phyloP scores from a whole-genome alignment of 2,888 invertebrate species.

The Papilio gigon region DNA sequence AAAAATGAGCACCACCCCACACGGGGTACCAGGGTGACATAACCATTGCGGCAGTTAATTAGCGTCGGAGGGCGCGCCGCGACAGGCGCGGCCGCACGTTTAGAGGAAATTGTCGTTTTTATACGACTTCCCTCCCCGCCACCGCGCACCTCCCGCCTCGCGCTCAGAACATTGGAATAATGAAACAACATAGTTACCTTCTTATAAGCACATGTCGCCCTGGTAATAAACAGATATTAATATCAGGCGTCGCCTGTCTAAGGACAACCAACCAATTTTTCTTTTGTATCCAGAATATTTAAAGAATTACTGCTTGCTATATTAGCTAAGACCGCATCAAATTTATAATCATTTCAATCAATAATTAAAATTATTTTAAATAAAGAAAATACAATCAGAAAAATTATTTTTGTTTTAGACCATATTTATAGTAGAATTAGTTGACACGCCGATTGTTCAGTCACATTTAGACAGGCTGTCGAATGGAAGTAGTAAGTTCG shows the following conservation, averaged over 20 bases:
- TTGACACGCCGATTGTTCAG: no score
- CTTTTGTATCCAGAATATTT: neutral
- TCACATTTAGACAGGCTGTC: no score
- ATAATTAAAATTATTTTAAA: no score
- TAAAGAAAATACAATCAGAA: no score
- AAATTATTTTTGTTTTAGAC: no score
- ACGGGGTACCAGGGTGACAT: constrained; percentile 80
- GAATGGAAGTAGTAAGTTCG: no score
- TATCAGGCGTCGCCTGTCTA: constrained; percentile 54
- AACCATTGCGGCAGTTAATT: constrained; percentile 81
- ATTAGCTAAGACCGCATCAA: no score
- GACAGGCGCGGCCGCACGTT: constrained; percentile 76
- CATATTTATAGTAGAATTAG: no score
- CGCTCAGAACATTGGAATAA: constrained; percentile 70
- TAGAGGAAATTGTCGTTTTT: constrained; percentile 82
- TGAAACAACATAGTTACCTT: constrained; percentile 77
- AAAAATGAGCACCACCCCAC: constrained; percentile 67
- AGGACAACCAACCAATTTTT: constrained; percentile 45
- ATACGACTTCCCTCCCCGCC: constrained; percentile 77
- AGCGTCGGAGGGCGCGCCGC: constrained; percentile 77
- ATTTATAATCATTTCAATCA: no score
- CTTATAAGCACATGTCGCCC: constrained; percentile 76
- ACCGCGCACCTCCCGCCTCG: constrained; percentile 50
- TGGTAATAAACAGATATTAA: constrained; percentile 76
- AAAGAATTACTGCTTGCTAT: no score